These are phyloP conservation scores for Hermaeophaga mercurialis DNA, from an alignment of 2,888 invertebrate species.

Conservation along the genomic window DNA sequence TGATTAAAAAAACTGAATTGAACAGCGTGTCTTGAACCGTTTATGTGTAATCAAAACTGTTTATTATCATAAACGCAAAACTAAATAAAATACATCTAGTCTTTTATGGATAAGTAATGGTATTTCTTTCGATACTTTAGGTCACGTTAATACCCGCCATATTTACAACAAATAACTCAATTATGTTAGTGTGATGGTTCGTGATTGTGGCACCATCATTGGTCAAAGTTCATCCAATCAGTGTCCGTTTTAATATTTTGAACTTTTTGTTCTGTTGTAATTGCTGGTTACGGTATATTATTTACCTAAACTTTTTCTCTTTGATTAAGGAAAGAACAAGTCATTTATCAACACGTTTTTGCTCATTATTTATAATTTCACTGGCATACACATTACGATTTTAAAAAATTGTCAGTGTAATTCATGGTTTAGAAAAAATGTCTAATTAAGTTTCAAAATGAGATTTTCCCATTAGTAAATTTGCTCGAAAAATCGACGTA, in stretches of 20 bases:
- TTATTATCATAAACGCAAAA: no score
- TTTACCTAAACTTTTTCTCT: conserved; percentile 1
- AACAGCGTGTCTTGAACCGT: no score
- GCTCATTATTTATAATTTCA: conserved; percentile 5
- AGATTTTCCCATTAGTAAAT: no score
- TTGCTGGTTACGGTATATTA: conserved; percentile 11
- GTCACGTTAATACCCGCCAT: conserved; percentile 6
- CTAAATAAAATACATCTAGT: no score
- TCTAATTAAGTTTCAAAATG: no score
- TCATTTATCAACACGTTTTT: background rate
- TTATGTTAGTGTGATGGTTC: conserved; percentile 12
- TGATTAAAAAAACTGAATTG: no score
- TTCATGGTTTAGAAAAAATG: no score
- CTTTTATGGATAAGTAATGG: no score
- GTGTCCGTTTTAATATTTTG: conserved; percentile 6
- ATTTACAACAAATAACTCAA: conserved; percentile 13
- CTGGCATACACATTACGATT: background rate
- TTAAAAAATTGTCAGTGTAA: no score
- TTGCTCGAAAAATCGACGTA: no score
- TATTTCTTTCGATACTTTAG: no score
- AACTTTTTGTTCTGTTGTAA: conserved; percentile 9
- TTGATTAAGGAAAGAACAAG: conserved; percentile 1
- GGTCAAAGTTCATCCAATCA: conserved; percentile 19
- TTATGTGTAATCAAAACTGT: no score
- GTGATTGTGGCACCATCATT: conserved; percentile 2